Conservation (phyloP, 2,113 vertebrate species). For the Dissostichus mawsoni region DNA sequence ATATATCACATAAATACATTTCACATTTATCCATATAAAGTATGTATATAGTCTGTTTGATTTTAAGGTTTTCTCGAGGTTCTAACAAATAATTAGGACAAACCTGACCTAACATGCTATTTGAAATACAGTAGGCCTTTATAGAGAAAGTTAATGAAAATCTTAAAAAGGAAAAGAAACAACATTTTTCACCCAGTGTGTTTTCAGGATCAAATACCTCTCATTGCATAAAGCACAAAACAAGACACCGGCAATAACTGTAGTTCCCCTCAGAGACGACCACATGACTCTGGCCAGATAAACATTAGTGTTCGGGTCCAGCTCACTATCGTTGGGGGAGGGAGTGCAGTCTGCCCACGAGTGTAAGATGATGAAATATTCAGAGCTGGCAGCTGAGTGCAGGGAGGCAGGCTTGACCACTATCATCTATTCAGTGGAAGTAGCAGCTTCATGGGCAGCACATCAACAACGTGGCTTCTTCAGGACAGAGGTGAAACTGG, state of each 20-base stretch:
- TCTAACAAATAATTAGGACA: constrained; percentile 11
- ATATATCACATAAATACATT: constrained; percentile 1
- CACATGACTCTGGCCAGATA: neutral
- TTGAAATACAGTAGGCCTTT: neutral
- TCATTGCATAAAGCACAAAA: constrained; percentile 10
- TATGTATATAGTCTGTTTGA: constrained; percentile 2
- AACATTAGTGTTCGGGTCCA: neutral
- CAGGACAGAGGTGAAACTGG: neutral
- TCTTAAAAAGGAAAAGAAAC: neutral
- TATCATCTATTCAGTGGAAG: neutral
- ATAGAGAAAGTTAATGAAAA: constrained; percentile 9
- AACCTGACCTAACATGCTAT: neutral
- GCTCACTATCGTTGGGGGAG: neutral
- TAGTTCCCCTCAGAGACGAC: neutral
- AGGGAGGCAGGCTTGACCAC: constrained; percentile 3
- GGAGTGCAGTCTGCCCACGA: neutral
- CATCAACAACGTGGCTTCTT: neutral
- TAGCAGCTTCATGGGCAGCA: neutral
- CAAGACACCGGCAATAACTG: neutral
- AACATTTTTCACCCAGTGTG: neutral
- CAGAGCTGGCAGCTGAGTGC: constrained; percentile 12
- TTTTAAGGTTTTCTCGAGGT: neutral
- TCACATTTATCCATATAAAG: neutral
- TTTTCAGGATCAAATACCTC: neutral
- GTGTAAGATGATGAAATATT: constrained; percentile 22